phyloP scores from a whole-genome alignment of 2,797 vertebrate genomes.

The Poecilia picta region DNA sequence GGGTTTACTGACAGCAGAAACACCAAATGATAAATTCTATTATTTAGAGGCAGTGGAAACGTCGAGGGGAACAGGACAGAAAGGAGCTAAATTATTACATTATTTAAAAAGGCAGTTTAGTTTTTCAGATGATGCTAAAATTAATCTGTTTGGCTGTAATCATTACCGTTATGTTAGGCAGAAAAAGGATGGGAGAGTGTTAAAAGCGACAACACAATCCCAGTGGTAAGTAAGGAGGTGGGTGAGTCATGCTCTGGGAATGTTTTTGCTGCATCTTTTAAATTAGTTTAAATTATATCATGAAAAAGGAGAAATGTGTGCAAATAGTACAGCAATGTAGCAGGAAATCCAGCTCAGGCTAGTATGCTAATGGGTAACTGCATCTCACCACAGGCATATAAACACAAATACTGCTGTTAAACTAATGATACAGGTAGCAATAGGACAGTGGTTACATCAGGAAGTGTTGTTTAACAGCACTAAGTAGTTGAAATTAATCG shows the following conservation, averaged over 20 bases:
- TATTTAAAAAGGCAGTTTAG: neutral
- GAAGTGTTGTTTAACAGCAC: neutral
- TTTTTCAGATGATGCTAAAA: neutral
- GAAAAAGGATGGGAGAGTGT: neutral
- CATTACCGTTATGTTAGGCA: neutral
- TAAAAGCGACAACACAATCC: neutral
- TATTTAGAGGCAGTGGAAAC: neutral
- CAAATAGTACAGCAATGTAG: neutral
- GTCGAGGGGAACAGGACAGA: neutral
- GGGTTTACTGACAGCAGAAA: neutral
- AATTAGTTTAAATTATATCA: neutral
- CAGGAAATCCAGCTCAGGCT: neutral
- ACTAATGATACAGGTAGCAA: neutral
- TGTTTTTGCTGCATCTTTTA: neutral
- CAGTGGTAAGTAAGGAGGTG: neutral
- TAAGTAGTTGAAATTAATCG: neutral
- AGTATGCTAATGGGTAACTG: neutral
- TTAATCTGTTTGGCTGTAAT: neutral
- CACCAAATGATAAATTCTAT: neutral
- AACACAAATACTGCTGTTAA: neutral
- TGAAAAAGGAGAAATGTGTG: neutral
- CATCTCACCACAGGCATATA: neutral
- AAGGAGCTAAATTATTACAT: neutral
- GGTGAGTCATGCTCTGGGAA: neutral
- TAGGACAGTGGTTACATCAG: neutral